A percentile compares a stretch with the other conserved stretches of the same genome.
Evolutionary conservation across 2,888 invertebrate genomes (phyloP).

Genomic region (Caenorhabditis sp.): DNA sequence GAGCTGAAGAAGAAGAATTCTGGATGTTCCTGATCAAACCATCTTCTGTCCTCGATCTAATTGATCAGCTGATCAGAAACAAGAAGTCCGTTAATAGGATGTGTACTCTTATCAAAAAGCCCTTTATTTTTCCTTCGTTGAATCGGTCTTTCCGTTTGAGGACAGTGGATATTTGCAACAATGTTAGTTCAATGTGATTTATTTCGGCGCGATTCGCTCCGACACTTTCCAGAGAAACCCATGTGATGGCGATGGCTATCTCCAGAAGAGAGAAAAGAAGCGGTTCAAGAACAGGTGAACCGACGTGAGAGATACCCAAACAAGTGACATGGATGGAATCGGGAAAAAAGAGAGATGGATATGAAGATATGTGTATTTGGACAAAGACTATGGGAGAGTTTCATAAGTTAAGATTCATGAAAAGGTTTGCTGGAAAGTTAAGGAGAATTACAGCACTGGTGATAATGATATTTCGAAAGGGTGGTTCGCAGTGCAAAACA

Average conservation of each 20-base stretch:
- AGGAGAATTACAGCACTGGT: too few relatives aligned
- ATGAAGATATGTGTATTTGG: too few relatives aligned
- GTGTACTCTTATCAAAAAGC: constrained; percentile 22
- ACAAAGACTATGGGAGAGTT: background rate
- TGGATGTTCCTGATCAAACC: constrained; percentile 16
- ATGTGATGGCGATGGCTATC: constrained; percentile 54
- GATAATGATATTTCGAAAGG: too few relatives aligned
- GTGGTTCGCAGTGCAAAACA: too few relatives aligned
- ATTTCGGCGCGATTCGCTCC: constrained; percentile 47
- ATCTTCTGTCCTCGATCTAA: background rate
- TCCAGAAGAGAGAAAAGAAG: constrained; percentile 15
- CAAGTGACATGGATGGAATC: constrained; percentile 43
- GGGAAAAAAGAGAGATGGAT: background rate
- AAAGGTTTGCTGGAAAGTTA: background rate
- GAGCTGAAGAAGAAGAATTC: constrained; percentile 21
- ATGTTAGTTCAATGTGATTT: constrained; percentile 62
- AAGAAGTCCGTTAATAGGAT: constrained; percentile 36
- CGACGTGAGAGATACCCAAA: constrained; percentile 34
- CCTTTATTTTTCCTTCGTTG: constrained; percentile 7
- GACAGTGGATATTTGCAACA: constrained; percentile 52
- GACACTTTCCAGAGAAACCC: constrained; percentile 44
- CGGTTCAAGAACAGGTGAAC: constrained; percentile 58
- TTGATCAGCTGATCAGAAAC: constrained; percentile 43
- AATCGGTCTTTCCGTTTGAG: background rate
- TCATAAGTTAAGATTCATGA: background rate